These are phyloP conservation scores for Argyra leucocephala DNA, from an alignment of 2,888 invertebrate genomes.

Conservation along the genomic window DNA sequence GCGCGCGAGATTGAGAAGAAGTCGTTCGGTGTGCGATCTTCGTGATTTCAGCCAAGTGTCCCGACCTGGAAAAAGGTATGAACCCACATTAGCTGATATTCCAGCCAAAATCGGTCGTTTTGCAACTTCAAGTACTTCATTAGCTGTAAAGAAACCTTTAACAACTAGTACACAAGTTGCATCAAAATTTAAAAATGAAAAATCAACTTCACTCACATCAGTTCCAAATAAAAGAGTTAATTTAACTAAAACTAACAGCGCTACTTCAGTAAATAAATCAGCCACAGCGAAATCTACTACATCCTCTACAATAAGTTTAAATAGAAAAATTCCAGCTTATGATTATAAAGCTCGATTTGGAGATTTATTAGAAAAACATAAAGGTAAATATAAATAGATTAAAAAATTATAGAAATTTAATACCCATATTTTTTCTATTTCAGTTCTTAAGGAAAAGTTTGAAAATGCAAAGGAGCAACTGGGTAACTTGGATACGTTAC, in stretches of 20 bases:
- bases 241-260: neutral
- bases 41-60: constrained; percentile 23
- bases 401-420: neutral
- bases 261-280: neutral
- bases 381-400: constrained; percentile 23
- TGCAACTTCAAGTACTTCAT: constrained; percentile 18
- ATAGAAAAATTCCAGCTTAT: constrained; percentile 53
- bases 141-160: neutral
- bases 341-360: constrained; percentile 57
- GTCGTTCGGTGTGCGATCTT: constrained; percentile 35
- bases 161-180: neutral
- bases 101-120: constrained; percentile 33
- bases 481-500: constrained; percentile 45
- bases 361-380: constrained; percentile 53
- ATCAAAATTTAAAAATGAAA: neutral
- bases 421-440: neutral
- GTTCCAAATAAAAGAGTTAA: neutral
- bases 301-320: constrained; percentile 33
- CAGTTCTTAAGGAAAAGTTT: constrained; percentile 46
- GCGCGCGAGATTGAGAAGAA: constrained; percentile 33
- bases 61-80: constrained; percentile 30
- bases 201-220: neutral
- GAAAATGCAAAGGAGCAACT: constrained; percentile 46
- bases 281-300: constrained; percentile 22
- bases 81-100: constrained; percentile 33